Percentiles rank a stretch among this genome's conserved stretches.
Conservation (phyloP, 1,140 invertebrate species). For the Bombus superbus region DNA sequence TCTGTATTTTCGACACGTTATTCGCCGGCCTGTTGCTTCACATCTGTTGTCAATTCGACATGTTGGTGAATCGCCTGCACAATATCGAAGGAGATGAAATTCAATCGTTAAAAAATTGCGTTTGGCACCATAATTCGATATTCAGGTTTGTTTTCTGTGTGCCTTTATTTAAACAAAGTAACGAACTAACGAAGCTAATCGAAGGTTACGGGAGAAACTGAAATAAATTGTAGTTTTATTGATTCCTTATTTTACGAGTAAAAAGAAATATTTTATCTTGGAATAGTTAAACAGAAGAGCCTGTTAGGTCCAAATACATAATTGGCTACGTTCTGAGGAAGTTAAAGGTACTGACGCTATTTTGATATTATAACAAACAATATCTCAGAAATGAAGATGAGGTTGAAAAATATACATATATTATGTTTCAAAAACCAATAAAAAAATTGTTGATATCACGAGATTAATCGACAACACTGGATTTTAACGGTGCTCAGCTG, state of each 20-base stretch:
- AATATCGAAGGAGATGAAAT: neutral
- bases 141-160: slow-evolving; percentile 32
- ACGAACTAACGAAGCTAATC: neutral
- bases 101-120: slow-evolving; percentile 24
- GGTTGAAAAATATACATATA: too few species aligned
- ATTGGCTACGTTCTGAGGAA: neutral
- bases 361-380: too few species aligned
- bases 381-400: too few species aligned
- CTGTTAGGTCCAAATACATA: neutral
- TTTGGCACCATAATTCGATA: slow-evolving; percentile 61
- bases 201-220: neutral
- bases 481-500: too few species aligned
- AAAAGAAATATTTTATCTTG: too few species aligned
- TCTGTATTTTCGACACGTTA: slow-evolving; percentile 51
- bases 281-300: too few species aligned
- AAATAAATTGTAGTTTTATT: too few species aligned
- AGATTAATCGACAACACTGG: too few species aligned
- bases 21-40: slow-evolving; percentile 58
- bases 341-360: too few species aligned
- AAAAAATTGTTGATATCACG: too few species aligned
- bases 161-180: neutral
- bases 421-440: too few species aligned
- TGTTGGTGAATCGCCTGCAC: slow-evolving; percentile 55
- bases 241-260: too few species aligned
- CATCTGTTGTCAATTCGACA: slow-evolving; percentile 57